phyloP scores from a whole-genome alignment of 2,888 invertebrate genomes.

The Isoperla grammatica region DNA sequence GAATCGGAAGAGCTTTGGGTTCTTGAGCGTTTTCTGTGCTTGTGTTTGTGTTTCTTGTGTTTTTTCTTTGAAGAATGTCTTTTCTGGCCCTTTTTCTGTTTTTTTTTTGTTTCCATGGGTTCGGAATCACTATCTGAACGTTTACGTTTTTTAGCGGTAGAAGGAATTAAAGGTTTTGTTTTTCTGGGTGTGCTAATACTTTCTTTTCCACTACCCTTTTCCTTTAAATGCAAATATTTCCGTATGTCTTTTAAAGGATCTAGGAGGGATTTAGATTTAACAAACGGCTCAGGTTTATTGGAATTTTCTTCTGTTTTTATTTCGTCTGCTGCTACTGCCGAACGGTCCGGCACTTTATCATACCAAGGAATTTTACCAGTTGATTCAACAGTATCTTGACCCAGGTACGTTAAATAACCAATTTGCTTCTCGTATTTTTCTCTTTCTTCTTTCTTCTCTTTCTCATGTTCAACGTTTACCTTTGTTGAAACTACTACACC shows the following conservation, averaged over 20 bases:
- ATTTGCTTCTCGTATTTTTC: constrained; percentile 98
- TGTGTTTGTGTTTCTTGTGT: constrained; percentile 28
- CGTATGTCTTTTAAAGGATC: constrained; percentile 73
- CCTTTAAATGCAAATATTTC: constrained; percentile 45
- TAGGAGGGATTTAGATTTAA: constrained; percentile 58
- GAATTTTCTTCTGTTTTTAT: not conserved
- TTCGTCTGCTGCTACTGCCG: constrained; percentile 34
- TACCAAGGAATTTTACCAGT: constrained; percentile 88
- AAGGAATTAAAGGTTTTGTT: constrained; percentile 18
- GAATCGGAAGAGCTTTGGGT: constrained; percentile 1
- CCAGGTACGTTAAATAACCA: constrained; percentile 91
- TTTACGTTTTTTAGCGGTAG: constrained; percentile 30
- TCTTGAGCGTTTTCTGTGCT: constrained; percentile 6
- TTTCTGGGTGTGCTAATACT: constrained; percentile 35
- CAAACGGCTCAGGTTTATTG: constrained; percentile 28
- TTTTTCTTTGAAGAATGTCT: constrained; percentile 20
- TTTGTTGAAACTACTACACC: constrained; percentile 56
- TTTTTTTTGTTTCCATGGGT: constrained; percentile 31
- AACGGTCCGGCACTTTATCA: constrained; percentile 61
- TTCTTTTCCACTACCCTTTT: constrained; percentile 37
- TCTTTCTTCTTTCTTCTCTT: constrained; percentile 82
- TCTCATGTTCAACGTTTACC: constrained; percentile 81
- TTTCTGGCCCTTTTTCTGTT: constrained; percentile 40
- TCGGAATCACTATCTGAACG: not conserved
- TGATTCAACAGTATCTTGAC: constrained; percentile 85